Percentiles rank a stretch among this genome's conserved stretches.
phyloP scores from a whole-genome alignment of 2,113 vertebrate genomes.

The Candoia aspera region DNA sequence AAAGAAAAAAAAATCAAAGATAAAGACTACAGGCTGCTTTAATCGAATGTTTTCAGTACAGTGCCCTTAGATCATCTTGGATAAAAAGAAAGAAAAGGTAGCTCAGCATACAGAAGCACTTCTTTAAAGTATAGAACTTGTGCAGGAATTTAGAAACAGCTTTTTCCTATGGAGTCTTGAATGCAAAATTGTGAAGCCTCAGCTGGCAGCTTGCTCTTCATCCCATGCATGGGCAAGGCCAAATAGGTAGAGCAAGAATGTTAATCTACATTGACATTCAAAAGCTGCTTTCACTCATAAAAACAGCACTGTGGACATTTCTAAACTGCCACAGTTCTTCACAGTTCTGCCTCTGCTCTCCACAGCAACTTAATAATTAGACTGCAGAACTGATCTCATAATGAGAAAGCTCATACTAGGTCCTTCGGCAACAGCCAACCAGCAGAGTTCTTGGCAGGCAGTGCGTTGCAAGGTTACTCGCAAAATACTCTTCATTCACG shows the following conservation, averaged over 20 bases:
- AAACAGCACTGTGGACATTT: neutral
- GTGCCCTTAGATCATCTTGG: neutral
- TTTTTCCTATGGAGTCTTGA: neutral
- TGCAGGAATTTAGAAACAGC: neutral
- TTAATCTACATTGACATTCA: slow-evolving; percentile 27
- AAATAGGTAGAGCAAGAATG: neutral
- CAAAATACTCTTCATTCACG: neutral
- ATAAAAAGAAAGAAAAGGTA: neutral
- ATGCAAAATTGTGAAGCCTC: neutral
- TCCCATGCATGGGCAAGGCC: neutral
- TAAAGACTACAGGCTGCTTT: neutral
- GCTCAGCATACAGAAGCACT: neutral
- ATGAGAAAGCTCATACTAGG: slow-evolving; percentile 1
- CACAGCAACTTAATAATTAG: slow-evolving; percentile 10
- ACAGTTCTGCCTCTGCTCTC: neutral
- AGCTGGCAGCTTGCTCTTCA: neutral
- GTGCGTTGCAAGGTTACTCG: neutral
- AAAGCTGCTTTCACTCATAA: neutral
- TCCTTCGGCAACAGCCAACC: neutral
- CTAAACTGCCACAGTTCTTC: neutral
- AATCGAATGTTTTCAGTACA: slow-evolving; percentile 3
- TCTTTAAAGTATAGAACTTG: neutral
- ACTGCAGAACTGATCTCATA: slow-evolving; percentile 5
- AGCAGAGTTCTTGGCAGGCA: neutral
- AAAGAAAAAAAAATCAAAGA: neutral